These are phyloP conservation scores for Chionoecetes opilio DNA, from an alignment of 1,140 invertebrate species.

Conservation along the genomic window DNA sequence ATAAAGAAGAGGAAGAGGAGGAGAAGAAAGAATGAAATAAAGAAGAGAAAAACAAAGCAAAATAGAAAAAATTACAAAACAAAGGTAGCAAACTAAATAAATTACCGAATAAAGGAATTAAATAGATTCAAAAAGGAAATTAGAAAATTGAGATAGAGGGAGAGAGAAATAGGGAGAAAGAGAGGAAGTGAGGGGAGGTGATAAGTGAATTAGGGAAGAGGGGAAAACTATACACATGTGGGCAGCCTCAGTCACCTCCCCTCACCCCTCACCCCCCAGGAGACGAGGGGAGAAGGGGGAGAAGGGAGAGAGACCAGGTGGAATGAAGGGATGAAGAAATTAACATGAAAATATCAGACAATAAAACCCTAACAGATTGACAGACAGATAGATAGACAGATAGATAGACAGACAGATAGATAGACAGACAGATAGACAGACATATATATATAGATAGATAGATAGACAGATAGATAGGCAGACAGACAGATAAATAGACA, in stretches of 20 bases:
- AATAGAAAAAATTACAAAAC: too few relatives aligned
- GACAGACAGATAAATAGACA: too few relatives aligned
- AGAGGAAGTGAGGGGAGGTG: not conserved
- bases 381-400: too few relatives aligned
- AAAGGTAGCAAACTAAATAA: too few relatives aligned
- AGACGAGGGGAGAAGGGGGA: not conserved
- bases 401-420: too few relatives aligned
- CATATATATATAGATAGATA: too few relatives aligned
- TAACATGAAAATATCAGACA: not conserved
- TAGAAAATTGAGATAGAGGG: too few relatives aligned
- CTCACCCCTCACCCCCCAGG: not conserved
- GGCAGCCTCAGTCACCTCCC: not conserved
- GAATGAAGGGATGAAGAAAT: not conserved
- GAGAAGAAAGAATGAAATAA: too few relatives aligned
- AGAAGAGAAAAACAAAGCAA: too few relatives aligned
- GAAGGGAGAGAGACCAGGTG: not conserved
- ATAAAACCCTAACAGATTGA: not conserved
- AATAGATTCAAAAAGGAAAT: not conserved
- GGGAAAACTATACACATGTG: constrained; percentile 1
- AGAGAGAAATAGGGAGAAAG: not conserved
- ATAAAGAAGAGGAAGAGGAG: too few relatives aligned
- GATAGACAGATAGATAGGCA: too few relatives aligned
- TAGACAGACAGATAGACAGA: too few relatives aligned
- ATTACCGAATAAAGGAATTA: not conserved
- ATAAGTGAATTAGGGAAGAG: not conserved